Percentiles rank a stretch among this genome's conserved stretches.
phyloP scores from a whole-genome alignment of 2,888 invertebrate species.

The Drosophila formosana region DNA sequence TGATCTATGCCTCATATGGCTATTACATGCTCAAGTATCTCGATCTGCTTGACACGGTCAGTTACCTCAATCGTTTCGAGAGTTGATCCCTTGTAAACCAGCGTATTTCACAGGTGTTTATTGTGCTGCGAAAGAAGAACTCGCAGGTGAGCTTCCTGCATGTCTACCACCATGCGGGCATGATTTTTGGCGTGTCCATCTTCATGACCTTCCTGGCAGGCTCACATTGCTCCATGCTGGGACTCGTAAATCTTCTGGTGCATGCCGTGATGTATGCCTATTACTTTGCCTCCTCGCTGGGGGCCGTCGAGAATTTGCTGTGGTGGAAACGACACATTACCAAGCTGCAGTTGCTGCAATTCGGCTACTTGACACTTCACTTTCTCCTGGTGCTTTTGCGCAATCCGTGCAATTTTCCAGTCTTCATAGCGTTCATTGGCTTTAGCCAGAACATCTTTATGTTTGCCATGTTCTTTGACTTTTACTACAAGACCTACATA shows the following conservation, averaged over 20 bases:
- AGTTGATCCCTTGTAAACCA: neutral
- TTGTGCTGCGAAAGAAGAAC: conserved; percentile 92
- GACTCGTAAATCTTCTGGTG: conserved; percentile 91
- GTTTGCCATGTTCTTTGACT: conserved; percentile 84
- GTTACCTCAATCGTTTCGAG: neutral
- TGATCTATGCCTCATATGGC: conserved; percentile 86
- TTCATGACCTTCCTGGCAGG: conserved; percentile 87
- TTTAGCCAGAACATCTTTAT: conserved; percentile 83
- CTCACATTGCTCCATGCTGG: conserved; percentile 90
- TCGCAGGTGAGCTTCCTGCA: conserved; percentile 94
- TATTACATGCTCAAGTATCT: conserved; percentile 90
- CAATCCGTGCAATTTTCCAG: conserved; percentile 78
- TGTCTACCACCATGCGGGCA: conserved; percentile 93
- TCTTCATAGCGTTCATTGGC: conserved; percentile 72
- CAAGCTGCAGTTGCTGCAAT: conserved; percentile 92
- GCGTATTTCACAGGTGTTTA: conserved; percentile 86
- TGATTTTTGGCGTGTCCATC: conserved; percentile 89
- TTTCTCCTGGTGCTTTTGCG: conserved; percentile 85
- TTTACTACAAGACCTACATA: conserved; percentile 82
- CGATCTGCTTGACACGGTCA: conserved; percentile 90
- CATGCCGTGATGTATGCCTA: conserved; percentile 94
- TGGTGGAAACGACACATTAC: conserved; percentile 96
- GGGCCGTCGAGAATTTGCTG: conserved; percentile 89
- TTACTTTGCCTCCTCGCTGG: conserved; percentile 91
- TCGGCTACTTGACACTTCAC: conserved; percentile 87